Base-by-base conservation (phyloP, 1,140 invertebrate species). In the Cephus cinctus region DNA sequence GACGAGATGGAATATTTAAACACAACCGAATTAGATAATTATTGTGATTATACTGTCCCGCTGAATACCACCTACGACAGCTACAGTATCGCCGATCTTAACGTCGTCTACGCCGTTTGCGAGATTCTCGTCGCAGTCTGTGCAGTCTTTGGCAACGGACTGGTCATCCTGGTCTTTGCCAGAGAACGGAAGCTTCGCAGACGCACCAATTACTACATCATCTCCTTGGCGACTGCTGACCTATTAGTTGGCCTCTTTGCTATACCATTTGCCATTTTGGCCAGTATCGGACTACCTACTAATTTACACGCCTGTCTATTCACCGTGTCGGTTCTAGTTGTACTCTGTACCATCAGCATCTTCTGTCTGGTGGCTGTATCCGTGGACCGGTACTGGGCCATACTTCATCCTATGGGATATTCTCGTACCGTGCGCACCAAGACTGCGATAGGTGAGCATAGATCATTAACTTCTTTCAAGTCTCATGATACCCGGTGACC, bases 301-400 rank as follows among this genome's bases (percentile, higher is more conserved):
- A 86, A 92, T 65, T 76, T 92, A 2, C 81, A 91, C 68, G 84
- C 87, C 9, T 94, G 92, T 69, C 76, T 94, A 20, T 90, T 93
- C 67, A 92, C 90, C n/a, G 83, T 91, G 4, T 94, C 90, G 0
- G 72, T 94, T 22, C 78, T 96, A 48, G 83, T 95, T 43, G 88
- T 94, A 30, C 77, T 95, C 18, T 96, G 92, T 63, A 95, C 92
- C 22, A 90, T 92, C 56, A 94, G 90, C 56, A 96, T 96, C 52
- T 90, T 96, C 63, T 92, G 89, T 66, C 73, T 96, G 57, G 88
- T 96, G 1, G 92, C 90, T 2, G 92, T 96, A 3, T 92, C 90
- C 14, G 83, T 94, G 44, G 92, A 96, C 78, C 81, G 92, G 30
- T 95, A 94, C 69, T 94, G 91, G 91, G 92, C 92, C 9, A 94